Conservation (phyloP, 2,888 invertebrate species). For the Hololepta plana region DNA sequence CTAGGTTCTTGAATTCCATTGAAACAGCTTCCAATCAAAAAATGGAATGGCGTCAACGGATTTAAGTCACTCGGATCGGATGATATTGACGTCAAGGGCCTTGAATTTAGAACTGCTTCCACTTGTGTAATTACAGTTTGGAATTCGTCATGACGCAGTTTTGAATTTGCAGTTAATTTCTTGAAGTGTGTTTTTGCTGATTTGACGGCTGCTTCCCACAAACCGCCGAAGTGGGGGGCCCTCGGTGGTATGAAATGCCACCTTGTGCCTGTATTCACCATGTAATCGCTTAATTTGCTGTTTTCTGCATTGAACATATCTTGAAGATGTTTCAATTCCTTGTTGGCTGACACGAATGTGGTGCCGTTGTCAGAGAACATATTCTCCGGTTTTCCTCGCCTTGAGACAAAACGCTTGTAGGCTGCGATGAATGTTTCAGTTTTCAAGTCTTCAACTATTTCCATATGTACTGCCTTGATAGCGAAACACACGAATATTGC, state of each 20-base stretch:
- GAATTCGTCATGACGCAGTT: slow-evolving; percentile 13
- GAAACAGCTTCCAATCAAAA: slow-evolving; percentile 15
- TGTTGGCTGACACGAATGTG: slow-evolving; percentile 7
- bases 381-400: slow-evolving; percentile 8
- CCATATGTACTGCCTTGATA: slow-evolving; percentile 1
- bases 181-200: slow-evolving; percentile 13
- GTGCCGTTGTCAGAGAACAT: slow-evolving; percentile 10
- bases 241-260: slow-evolving; percentile 13
- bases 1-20: too few relatives aligned
- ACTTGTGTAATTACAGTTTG: slow-evolving; percentile 12
- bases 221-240: slow-evolving; percentile 11
- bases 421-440: slow-evolving; percentile 10
- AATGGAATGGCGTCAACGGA: slow-evolving; percentile 16
- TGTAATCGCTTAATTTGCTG: not conserved
- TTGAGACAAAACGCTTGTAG: slow-evolving; percentile 9
- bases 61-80: slow-evolving; percentile 12
- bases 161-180: slow-evolving; percentile 9
- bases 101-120: slow-evolving; percentile 13
- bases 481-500: not conserved
- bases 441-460: slow-evolving; percentile 5
- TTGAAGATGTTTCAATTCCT: slow-evolving; percentile 7
- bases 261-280: slow-evolving; percentile 12
- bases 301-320: slow-evolving; percentile 5
- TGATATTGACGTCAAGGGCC: slow-evolving; percentile 13
- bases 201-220: slow-evolving; percentile 16